Evolutionary conservation across 2,888 invertebrate species (phyloP), one percentile per base, ranked within the genome.

Genomic region (Didymodactylos carnosus): DNA sequence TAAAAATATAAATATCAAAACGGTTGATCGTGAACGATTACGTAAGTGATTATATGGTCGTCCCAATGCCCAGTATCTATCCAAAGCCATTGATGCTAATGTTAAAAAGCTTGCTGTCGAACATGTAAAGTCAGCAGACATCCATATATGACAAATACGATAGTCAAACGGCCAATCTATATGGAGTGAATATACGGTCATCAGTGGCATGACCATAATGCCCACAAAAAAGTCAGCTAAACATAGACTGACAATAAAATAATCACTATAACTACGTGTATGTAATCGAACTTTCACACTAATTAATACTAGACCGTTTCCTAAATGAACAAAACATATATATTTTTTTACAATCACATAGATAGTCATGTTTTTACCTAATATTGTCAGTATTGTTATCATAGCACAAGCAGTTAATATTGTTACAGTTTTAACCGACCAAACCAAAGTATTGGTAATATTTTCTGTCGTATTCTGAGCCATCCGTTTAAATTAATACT

Each of bases 201-300:
- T 74, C 1, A 74, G 13, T 29, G 74, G 74, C 74, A 74, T 74
- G 1, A 71, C 69, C n/a, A 53, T 53, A 25, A 71, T 25, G 16
- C 74, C 74, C 40, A 74, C 74, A 29, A 74, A 71, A 71, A 74
- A 74, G 39, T 74, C 74, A 2, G 74, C 74, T 3, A 74, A n/a
- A 29, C 71, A 53, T 39, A 74, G 40, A 62, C 74, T 74, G 3
- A 74, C 53, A 62, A 74, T 74, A 53, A 74, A 74, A 69, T 74
- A 74, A 41, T 74, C 71, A 2, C 43, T 46, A 23, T 53, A 71
- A 7, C 62, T 69, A 7, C 71, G 41, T 6, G 74, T 71, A 41
- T 71, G 74, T n/a, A 62, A 35, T 10, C 62, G 62, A 62, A 62
- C 62, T 41, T 74, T 74, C 10, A 74, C 53, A 29, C 71, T 71